These are phyloP conservation scores for Apotomis capreana DNA, from an alignment of 2,888 invertebrate species.

Conservation along the genomic window DNA sequence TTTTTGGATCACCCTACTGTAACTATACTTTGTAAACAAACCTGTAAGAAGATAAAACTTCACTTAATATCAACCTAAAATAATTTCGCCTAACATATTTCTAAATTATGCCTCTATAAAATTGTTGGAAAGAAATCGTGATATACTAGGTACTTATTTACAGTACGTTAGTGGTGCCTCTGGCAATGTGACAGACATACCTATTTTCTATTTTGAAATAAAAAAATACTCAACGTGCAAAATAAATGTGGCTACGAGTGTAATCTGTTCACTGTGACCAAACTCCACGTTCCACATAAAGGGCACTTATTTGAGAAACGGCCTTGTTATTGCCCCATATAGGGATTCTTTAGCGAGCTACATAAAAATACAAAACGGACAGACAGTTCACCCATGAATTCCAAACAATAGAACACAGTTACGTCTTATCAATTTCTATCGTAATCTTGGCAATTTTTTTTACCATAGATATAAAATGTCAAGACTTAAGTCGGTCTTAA, in stretches of 20 bases:
- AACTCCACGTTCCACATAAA: conserved; percentile 14
- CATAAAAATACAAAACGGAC: conserved; percentile 2
- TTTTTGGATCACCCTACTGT: too few relatives aligned
- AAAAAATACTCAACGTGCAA: too few relatives aligned
- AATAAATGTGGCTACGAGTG: background rate
- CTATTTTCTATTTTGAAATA: too few relatives aligned
- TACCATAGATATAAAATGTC: background rate
- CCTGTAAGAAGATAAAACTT: too few relatives aligned
- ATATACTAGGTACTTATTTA: too few relatives aligned
- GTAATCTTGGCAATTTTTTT: background rate
- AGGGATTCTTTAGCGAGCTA: conserved; percentile 7
- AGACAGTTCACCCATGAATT: background rate
- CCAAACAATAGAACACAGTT: background rate
- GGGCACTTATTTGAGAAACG: conserved; percentile 24
- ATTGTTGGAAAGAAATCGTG: too few relatives aligned
- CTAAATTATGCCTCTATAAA: too few relatives aligned
- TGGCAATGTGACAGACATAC: too few relatives aligned
- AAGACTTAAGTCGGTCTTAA: background rate
- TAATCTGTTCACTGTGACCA: conserved; percentile 19
- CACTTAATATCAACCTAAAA: too few relatives aligned
- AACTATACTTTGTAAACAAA: too few relatives aligned
- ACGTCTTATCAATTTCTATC: background rate
- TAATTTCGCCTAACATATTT: too few relatives aligned
- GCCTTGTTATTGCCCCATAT: conserved; percentile 12
- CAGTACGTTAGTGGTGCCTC: too few relatives aligned